A percentile compares a stretch with the other conserved stretches of the same genome.
phyloP scores from a whole-genome alignment of 2,797 vertebrate species.

The Orestias chungarensis region DNA sequence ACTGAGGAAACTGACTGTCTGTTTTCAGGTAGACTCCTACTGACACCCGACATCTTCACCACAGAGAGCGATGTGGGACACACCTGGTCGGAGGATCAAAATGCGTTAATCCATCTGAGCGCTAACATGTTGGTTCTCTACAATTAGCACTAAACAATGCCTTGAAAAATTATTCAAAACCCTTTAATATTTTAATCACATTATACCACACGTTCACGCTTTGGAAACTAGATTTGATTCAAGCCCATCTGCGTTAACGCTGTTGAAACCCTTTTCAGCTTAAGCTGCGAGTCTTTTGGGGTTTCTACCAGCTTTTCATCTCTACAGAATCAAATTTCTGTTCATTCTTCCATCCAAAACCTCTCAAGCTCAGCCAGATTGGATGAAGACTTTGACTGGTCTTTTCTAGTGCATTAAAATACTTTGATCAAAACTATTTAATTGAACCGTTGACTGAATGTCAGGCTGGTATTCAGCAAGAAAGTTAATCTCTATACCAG shows the following conservation, averaged over 20 bases:
- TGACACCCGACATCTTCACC: constrained; percentile 51
- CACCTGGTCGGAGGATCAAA: constrained; percentile 64
- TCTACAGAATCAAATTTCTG: background rate
- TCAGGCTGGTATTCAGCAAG: background rate
- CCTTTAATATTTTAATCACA: background rate
- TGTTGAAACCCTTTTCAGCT: background rate
- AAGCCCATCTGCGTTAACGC: background rate
- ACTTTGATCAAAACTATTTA: background rate
- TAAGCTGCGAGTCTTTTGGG: background rate
- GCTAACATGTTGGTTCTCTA: constrained; percentile 29
- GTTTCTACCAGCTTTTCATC: background rate
- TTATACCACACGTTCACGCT: background rate
- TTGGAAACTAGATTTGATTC: background rate
- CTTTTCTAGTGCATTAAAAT: background rate
- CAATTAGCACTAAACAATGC: constrained; percentile 19
- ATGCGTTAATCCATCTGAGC: constrained; percentile 45
- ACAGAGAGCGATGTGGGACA: constrained; percentile 52
- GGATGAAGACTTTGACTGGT: background rate
- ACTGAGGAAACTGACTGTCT: constrained; percentile 47
- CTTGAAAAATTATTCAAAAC: background rate
- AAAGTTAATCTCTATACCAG: background rate
- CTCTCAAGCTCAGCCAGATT: background rate
- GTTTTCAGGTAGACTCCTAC: constrained; percentile 48
- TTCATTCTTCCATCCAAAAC: background rate
- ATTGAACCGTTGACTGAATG: background rate